phyloP scores from a whole-genome alignment of 1,140 invertebrate species.

The Solenopsis invicta region DNA sequence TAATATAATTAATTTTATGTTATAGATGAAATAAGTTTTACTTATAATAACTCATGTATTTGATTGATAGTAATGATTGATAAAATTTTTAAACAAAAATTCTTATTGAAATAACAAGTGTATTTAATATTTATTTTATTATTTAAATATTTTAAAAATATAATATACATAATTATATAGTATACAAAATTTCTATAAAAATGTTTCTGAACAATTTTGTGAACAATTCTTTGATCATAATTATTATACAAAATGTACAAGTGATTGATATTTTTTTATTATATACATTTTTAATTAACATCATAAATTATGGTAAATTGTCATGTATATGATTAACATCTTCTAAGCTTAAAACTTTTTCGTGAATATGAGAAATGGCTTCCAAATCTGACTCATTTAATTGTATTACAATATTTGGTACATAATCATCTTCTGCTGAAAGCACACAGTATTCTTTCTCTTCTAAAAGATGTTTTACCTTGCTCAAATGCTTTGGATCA shows the following conservation, averaged over 20 bases:
- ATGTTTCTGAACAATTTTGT: neutral
- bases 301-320: slow-evolving; percentile 85
- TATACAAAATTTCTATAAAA: slow-evolving; percentile 11
- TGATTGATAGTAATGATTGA: too few relatives aligned
- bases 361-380: slow-evolving; percentile 80
- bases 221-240: neutral
- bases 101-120: slow-evolving; percentile 15
- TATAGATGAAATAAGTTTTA: slow-evolving; percentile 23
- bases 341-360: slow-evolving; percentile 84
- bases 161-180: neutral
- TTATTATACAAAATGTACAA: neutral
- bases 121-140: neutral
- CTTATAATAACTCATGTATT: too few relatives aligned
- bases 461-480: slow-evolving; percentile 82
- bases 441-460: slow-evolving; percentile 85
- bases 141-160: neutral
- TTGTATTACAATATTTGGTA: slow-evolving; percentile 81
- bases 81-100: neutral
- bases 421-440: slow-evolving; percentile 84
- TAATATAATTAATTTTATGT: slow-evolving; percentile 1
- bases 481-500: slow-evolving; percentile 71
- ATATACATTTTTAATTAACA: neutral
- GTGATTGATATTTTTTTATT: neutral
- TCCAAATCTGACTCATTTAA: slow-evolving; percentile 85
- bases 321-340: slow-evolving; percentile 87